Evolutionary conservation across 2,888 invertebrate species (phyloP).

Genomic region (Troides aeacus): DNA sequence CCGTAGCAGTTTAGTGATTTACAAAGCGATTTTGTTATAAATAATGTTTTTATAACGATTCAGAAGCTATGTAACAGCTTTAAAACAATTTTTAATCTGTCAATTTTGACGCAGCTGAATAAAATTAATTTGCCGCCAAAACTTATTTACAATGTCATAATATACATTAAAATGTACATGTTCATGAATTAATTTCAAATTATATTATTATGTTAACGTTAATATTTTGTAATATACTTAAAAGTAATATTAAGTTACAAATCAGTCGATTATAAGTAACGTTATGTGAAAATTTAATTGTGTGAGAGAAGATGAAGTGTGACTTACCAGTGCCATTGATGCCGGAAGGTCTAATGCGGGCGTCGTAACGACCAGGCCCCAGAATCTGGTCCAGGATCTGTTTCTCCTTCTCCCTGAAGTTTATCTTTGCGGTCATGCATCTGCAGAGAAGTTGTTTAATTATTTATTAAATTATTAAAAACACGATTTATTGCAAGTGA

Average conservation of each 20-base stretch:
- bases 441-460: slow-evolving; percentile 58
- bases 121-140: background rate
- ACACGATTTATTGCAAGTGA: no score
- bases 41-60: background rate
- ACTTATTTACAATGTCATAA: background rate
- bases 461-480: no score
- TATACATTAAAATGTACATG: background rate
- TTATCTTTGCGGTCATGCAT: slow-evolving; percentile 89
- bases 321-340: slow-evolving; percentile 95
- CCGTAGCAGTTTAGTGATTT: slow-evolving; percentile 1
- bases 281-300: background rate
- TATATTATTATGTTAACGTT: background rate
- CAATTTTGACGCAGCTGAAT: background rate
- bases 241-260: background rate
- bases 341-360: slow-evolving; percentile 94
- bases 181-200: background rate
- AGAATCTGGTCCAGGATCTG: slow-evolving; percentile 95
- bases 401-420: slow-evolving; percentile 96
- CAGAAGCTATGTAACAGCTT: background rate
- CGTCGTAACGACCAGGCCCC: slow-evolving; percentile 94
- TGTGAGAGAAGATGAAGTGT: background rate
- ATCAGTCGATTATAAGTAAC: background rate
- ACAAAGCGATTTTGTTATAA: slow-evolving; percentile 18
- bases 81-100: background rate
- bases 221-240: background rate